Evolutionary conservation across 2,888 invertebrate genomes (phyloP).

Genomic region (Orchestes rusci): DNA sequence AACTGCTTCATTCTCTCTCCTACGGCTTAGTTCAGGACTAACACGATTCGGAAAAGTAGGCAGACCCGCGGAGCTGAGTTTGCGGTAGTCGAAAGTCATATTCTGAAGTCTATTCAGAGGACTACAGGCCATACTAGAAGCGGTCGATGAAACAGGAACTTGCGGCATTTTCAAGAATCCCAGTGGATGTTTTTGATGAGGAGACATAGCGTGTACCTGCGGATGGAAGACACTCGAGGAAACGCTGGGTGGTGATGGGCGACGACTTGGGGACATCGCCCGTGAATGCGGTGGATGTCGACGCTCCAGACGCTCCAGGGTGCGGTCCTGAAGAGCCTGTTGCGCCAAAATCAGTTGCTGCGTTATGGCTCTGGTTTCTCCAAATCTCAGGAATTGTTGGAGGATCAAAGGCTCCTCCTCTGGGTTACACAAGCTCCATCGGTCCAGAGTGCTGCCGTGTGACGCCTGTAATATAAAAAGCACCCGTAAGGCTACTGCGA

Average conservation of each 20-base stretch:
- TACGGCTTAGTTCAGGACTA: slow-evolving; percentile 42
- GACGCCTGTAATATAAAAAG: slow-evolving; percentile 36
- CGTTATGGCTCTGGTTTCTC: slow-evolving; percentile 79
- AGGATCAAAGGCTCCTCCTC: slow-evolving; percentile 88
- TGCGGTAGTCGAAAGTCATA: slow-evolving; percentile 92
- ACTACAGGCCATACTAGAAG: slow-evolving; percentile 54
- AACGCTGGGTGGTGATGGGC: slow-evolving; percentile 55
- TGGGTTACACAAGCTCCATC: slow-evolving; percentile 80
- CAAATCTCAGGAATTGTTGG: slow-evolving; percentile 85
- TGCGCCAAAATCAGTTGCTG: slow-evolving; percentile 58
- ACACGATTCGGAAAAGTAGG: slow-evolving; percentile 46
- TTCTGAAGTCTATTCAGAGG: slow-evolving; percentile 85
- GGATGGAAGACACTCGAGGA: slow-evolving; percentile 45
- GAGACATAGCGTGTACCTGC: slow-evolving; percentile 45
- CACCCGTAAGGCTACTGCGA: too few relatives aligned
- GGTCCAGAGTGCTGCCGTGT: slow-evolving; percentile 72
- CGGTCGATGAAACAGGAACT: slow-evolving; percentile 48
- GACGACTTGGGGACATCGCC: slow-evolving; percentile 63
- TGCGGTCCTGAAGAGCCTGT: slow-evolving; percentile 52
- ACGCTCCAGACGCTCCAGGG: slow-evolving; percentile 52
- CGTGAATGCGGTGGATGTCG: slow-evolving; percentile 40
- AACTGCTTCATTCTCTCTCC: slow-evolving; percentile 50
- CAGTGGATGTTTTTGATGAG: slow-evolving; percentile 44
- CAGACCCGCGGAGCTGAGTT: slow-evolving; percentile 59
- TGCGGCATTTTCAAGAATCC: slow-evolving; percentile 48